These are phyloP conservation scores for Eilema griseolum DNA, from an alignment of 2,888 invertebrate species.

Conservation along the genomic window DNA sequence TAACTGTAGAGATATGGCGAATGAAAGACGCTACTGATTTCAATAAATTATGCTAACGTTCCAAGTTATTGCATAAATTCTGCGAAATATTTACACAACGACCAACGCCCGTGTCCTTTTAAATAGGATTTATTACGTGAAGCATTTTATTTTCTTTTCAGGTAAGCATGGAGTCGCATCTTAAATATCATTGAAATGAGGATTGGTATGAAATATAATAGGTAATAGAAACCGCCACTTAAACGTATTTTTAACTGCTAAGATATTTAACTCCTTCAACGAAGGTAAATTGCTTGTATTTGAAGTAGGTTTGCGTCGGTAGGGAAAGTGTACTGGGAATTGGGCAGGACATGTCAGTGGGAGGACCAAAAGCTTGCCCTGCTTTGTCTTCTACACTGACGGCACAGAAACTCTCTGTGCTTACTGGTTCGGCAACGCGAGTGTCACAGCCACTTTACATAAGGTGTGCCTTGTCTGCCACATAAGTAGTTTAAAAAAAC, in stretches of 20 bases:
- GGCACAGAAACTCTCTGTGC: too few species aligned
- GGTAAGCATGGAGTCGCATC: conserved; percentile 55
- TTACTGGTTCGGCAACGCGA: too few species aligned
- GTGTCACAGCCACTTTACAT: too few species aligned
- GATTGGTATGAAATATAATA: conserved; percentile 29
- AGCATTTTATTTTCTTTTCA: conserved; percentile 53
- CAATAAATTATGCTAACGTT: conserved; percentile 61
- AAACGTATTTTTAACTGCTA: neutral
- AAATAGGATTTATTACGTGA: conserved; percentile 34
- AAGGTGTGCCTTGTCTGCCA: too few species aligned
- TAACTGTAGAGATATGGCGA: conserved; percentile 38
- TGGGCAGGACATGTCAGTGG: too few species aligned
- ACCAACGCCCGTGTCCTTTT: conserved; percentile 20
- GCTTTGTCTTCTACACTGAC: too few species aligned
- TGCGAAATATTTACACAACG: conserved; percentile 48
- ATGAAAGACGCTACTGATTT: conserved; percentile 49
- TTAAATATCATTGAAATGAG: conserved; percentile 23
- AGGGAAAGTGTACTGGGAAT: neutral
- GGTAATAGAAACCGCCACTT: conserved; percentile 53
- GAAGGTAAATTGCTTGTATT: neutral
- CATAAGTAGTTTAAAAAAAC: too few species aligned
- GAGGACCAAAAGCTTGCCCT: too few species aligned
- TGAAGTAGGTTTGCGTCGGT: neutral
- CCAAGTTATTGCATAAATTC: conserved; percentile 59
- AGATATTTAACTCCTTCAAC: neutral